Conservation (phyloP, 2,797 vertebrate genomes). For the Limosa lapponica region DNA sequence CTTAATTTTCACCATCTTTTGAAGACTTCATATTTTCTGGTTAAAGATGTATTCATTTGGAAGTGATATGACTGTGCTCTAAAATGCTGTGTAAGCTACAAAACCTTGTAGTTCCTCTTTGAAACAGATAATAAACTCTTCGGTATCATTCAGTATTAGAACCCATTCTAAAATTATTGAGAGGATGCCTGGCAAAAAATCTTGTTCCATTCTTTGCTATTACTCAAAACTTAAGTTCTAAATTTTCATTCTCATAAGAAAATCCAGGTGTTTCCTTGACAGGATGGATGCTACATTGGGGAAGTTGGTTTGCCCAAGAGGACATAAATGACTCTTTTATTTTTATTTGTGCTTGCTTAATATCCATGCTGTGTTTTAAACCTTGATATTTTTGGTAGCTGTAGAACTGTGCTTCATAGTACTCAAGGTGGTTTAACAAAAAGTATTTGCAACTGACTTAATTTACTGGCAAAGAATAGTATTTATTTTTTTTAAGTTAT, state of each 20-base stretch:
- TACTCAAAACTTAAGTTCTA: background rate
- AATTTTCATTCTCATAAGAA: background rate
- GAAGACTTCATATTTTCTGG: background rate
- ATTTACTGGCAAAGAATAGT: background rate
- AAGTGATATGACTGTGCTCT: background rate
- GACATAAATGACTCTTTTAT: background rate
- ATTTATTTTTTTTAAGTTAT: background rate
- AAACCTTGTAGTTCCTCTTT: background rate
- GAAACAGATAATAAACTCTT: background rate
- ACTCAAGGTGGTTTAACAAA: background rate
- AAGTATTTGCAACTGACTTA: background rate
- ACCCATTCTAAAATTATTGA: background rate
- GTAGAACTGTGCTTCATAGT: background rate
- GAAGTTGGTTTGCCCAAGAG: background rate
- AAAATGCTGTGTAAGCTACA: background rate
- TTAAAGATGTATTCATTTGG: background rate
- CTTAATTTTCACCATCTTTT: background rate
- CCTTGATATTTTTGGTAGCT: background rate
- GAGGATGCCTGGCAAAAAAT: background rate
- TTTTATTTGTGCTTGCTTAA: background rate
- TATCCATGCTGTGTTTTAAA: rapidly evolving
- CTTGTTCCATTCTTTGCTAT: background rate
- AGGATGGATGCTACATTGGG: rapidly evolving
- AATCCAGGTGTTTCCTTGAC: background rate
- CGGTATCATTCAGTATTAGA: background rate